Evolutionary conservation across 2,113 vertebrate species (phyloP), one percentile per base, ranked within the genome.

Genomic region (Empidonax alnorum): DNA sequence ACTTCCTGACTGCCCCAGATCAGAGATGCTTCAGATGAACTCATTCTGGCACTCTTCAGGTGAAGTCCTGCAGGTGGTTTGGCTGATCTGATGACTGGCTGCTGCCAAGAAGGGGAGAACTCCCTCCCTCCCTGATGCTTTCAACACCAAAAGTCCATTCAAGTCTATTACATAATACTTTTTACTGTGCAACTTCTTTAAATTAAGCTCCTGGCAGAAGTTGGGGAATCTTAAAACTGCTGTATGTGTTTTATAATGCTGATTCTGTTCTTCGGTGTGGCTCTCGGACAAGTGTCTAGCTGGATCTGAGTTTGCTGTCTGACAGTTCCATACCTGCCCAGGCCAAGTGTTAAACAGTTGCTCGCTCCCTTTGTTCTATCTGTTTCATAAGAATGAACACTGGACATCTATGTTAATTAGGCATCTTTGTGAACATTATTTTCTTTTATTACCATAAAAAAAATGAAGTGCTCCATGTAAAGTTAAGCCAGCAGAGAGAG

Each of bases 361-460:
- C 44, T 89, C 93, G 44, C 41, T 92, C 28, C 12, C 65, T 90
- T 95, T 89, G 68, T 83, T 93, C 59, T 88, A 1, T 71, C 59
- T 35, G 12, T 81, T 93, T 94, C 69, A 11, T 89, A 86, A 86
- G 94, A 85, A 68, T 81, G 84, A 94, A 35, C 56, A 92, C 56
- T 67, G 83, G 66, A 31, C 61, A 86, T 93, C 85, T 92, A 18
- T 90, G 79, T 93, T 89, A 91, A 87, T 74, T 62, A 95, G 85
- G 56, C 68, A 84, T 95, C 88, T 92, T 94, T 76, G 39, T 91
- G 63, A 50, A 67, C 7, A 21, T 18, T 84, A 67, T 94, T 90
- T 91, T 76, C n/a, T 93, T 72, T 50, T 83, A 74, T 83, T 93
- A 89, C 77, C n/a, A 41, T 90, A 12, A 52, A 61, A 44, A 46